Base-by-base conservation (phyloP, 2,113 vertebrate genomes). In the Ceyx melanurus region DNA sequence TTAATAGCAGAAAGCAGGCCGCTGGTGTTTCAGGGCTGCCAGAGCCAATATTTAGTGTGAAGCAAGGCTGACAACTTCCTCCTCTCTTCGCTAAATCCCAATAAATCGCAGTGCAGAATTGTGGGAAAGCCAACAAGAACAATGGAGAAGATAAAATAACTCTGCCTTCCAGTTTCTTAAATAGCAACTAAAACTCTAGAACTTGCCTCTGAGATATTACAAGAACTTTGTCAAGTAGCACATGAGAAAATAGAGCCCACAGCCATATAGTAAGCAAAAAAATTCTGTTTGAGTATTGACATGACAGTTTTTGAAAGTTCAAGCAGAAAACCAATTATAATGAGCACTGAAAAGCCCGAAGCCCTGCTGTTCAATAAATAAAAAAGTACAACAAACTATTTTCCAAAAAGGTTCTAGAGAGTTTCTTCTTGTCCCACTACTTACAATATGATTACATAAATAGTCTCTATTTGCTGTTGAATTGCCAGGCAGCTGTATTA, bases 281-380 rank as follows among this genome's bases (percentile, higher is more conserved):
- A 98, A 98, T 98, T 98, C 98, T 98, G 97, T 97, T 98, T 98
- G 98, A 98, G 98, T 98, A 98, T 98, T 98, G 98, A 98, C 98
- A 98, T 98, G 97, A 98, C 97, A 98, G 98, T 98, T 98, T 98
- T 98, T 98, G 98, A 98, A 98, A 98, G 98, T 98, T 99, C 98
- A 99, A 98, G 98, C 98, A 98, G 98, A 98, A 98, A 99, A 99
- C 98, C 96, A 98, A 98, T 98, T 98, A 98, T 98, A 98, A 98
- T 97, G 98, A 98, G 98, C 98, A 98, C 96, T 96, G 97, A 97
- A 98, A 98, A 98, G 98, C 98, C 98, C 5, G 97, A 95, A 98
- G 98, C 98, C 98, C 97, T 97, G 97, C 97, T 96, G 97, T 97
- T 97, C 97, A 97, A 98, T 98, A 98, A 98, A 98, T 98, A 98